phyloP scores from a whole-genome alignment of 2,797 vertebrate genomes.

The Peromyscus attwateri region DNA sequence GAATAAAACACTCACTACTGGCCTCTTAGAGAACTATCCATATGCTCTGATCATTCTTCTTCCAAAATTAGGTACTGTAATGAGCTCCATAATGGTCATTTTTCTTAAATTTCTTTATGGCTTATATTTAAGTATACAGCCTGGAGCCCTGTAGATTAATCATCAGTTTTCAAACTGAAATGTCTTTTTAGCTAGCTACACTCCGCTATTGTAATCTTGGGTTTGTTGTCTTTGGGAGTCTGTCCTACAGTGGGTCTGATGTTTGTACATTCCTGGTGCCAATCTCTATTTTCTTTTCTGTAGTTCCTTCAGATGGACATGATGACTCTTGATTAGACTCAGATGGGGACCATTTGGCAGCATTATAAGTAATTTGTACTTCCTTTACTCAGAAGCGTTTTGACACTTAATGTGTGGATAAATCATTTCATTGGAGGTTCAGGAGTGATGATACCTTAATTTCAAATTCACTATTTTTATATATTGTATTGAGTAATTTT shows the following conservation, averaged over 20 bases:
- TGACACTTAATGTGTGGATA: not conserved
- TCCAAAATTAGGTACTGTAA: not conserved
- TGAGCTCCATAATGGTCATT: not conserved
- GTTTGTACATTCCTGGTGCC: not conserved
- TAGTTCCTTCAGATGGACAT: not conserved
- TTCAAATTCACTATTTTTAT: conserved; percentile 2
- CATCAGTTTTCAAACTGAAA: not conserved
- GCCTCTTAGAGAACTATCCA: not conserved
- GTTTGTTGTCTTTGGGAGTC: not conserved
- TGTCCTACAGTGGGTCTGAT: not conserved
- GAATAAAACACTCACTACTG: not conserved
- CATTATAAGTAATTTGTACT: not conserved
- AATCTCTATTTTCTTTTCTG: not conserved
- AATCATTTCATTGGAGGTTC: not conserved
- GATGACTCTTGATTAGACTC: not conserved
- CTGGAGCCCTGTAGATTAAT: not conserved
- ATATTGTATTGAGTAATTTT: conserved; percentile 10
- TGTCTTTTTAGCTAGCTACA: not conserved
- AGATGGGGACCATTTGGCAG: not conserved
- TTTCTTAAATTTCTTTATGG: not conserved
- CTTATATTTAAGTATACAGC: not conserved
- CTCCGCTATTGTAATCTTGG: not conserved
- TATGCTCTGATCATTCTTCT: not conserved
- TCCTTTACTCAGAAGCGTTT: not conserved
- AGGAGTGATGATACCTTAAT: not conserved